Base-by-base conservation (phyloP, 2,888 invertebrate species). In the Cerceris ruficornis region DNA sequence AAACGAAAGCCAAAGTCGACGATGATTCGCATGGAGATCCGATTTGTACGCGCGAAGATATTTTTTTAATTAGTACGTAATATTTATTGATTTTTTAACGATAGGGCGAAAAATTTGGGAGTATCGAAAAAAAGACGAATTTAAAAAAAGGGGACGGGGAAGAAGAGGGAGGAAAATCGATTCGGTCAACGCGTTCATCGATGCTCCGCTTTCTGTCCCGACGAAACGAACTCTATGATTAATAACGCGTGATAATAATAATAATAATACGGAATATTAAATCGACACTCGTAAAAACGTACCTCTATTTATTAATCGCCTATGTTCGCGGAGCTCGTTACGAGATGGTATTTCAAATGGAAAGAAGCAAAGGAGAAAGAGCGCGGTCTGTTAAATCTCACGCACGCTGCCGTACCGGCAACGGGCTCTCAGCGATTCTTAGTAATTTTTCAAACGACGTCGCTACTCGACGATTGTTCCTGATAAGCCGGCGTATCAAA, bases 281-380 rank as follows among this genome's bases (percentile, higher is more conserved):
- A 69, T 64, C 69, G 71, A 72, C 59, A 77, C 64, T 74, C 70
- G 70, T 79, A 75, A 83, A 28, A 74, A 14, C 66, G 65, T 77
- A 84, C 61, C 67, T 77, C 72, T 86, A 82, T 78, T 86, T 86
- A 86, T 86, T 86, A 75, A 84, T 82, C 65, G 80, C 77, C 72
- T 66, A 69, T 52, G 58, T 66, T 55, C 64, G 54, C 64, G 62
- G 65, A 28, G 39, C 52, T 39, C 6, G 9, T 28, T 4, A 49
- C 9, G n/a, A 58, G 64, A 59, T 62, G 52, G 50, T 50, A 41
- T 60, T 14, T 64, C 59, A 42, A 49, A 2, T 6, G 0, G 54
- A 43, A 41, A 59, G n/a, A 1, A 28, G 9, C 9, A 13, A 1
- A 11, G 50, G 46, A 11, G 5, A 11, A 46, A 11, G 1, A 28